Percentiles rank a stretch among this genome's conserved stretches.
These are phyloP conservation scores for Urosaurus nigricauda DNA, from an alignment of 2,797 vertebrate genomes.

Conservation along the genomic window DNA sequence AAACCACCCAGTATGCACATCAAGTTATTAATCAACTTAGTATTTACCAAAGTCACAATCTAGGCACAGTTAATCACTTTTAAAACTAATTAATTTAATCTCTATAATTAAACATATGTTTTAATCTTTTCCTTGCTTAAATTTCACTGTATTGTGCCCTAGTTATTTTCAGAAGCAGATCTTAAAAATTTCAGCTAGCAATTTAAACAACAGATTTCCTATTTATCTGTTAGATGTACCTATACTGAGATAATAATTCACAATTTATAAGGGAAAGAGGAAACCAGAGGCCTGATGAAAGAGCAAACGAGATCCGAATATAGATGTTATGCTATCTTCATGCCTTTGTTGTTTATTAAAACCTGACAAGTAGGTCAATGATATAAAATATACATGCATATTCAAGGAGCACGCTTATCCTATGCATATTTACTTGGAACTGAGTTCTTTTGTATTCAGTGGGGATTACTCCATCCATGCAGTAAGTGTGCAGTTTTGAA, in stretches of 20 bases:
- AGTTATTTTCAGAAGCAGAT: constrained; percentile 6
- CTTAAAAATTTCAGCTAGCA: neutral
- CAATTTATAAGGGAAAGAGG: constrained; percentile 30
- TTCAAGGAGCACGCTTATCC: neutral
- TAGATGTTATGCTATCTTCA: constrained; percentile 1
- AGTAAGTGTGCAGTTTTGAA: neutral
- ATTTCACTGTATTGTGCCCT: neutral
- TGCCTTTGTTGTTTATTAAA: constrained; percentile 18
- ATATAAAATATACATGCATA: neutral
- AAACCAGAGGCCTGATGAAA: constrained; percentile 30
- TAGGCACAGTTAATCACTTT: neutral
- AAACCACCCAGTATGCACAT: neutral
- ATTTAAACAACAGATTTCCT: neutral
- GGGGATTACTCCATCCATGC: neutral
- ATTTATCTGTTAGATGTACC: neutral
- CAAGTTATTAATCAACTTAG: neutral
- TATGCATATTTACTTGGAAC: neutral
- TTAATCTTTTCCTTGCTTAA: neutral
- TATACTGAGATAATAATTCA: constrained; percentile 1
- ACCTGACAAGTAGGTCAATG: neutral
- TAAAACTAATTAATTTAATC: neutral
- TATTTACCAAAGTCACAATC: neutral
- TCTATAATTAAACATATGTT: neutral
- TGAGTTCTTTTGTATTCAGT: neutral
- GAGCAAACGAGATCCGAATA: constrained; percentile 36